phyloP scores from a whole-genome alignment of 2,888 invertebrate genomes.

The Ariolimax columbianus region DNA sequence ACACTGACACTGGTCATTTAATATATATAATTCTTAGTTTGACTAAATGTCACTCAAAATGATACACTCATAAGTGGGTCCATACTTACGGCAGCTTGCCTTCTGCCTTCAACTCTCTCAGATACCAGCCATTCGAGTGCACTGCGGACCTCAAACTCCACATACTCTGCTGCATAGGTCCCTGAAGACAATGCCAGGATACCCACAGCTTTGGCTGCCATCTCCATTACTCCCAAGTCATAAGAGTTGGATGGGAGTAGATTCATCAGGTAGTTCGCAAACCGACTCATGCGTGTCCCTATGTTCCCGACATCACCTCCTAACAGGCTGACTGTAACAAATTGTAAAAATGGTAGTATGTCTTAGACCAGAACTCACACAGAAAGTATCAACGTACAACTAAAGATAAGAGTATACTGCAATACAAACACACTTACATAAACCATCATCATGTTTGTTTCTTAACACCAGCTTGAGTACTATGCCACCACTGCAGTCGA shows the following conservation, averaged over 20 bases:
- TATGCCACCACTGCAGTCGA: no score
- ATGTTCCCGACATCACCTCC: slow-evolving; percentile 95
- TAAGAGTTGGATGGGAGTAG: slow-evolving; percentile 87
- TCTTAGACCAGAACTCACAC: no score
- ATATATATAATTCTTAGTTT: background rate
- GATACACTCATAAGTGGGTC: no score
- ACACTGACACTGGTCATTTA: background rate
- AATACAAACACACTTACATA: no score
- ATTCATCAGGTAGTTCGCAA: slow-evolving; percentile 94
- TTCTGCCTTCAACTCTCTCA: slow-evolving; percentile 90
- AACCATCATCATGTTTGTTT: no score
- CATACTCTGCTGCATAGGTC: slow-evolving; percentile 95
- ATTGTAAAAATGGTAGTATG: background rate
- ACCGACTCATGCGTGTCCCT: slow-evolving; percentile 91
- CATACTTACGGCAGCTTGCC: slow-evolving; percentile 88
- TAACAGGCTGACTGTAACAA: slow-evolving; percentile 88
- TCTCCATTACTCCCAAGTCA: slow-evolving; percentile 95
- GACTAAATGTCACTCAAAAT: background rate
- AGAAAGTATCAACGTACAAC: no score
- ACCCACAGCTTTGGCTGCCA: slow-evolving; percentile 96
- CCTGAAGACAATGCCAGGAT: slow-evolving; percentile 90
- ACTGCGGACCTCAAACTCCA: slow-evolving; percentile 97
- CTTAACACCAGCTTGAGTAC: no score
- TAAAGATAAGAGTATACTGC: no score
- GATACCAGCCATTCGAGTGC: slow-evolving; percentile 96